phyloP scores from a whole-genome alignment of 2,113 vertebrate genomes.

The Apodemus speciosus region DNA sequence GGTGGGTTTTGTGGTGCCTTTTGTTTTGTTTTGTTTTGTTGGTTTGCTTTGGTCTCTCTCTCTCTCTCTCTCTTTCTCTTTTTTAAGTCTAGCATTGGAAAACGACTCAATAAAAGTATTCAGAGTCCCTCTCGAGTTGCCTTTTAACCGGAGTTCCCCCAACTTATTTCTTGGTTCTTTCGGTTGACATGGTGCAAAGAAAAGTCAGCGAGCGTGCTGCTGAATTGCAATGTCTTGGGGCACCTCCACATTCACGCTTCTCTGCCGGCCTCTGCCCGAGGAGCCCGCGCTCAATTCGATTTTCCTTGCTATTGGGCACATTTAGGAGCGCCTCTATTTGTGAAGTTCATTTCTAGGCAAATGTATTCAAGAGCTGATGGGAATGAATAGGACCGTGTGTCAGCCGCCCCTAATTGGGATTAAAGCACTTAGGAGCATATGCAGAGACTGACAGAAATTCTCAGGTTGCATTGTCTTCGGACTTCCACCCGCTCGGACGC shows the following conservation, averaged over 20 bases:
- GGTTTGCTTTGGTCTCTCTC: neutral
- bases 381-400: conserved; percentile 98
- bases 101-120: conserved; percentile 89
- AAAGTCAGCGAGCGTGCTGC: conserved; percentile 93
- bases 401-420: conserved; percentile 99
- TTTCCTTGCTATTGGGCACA: conserved; percentile 97
- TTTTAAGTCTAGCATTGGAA: conserved; percentile 82
- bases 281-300: conserved; percentile 95
- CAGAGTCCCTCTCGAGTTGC: conserved; percentile 90
- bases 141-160: conserved; percentile 89
- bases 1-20: conserved; percentile 76
- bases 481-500: conserved; percentile 91
- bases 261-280: conserved; percentile 93
- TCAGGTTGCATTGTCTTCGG: conserved; percentile 93
- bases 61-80: conserved; percentile 40
- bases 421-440: conserved; percentile 99
- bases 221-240: conserved; percentile 99
- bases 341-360: conserved; percentile 99
- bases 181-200: conserved; percentile 95
- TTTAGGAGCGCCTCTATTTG: conserved; percentile 96
- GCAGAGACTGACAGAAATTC: conserved; percentile 97
- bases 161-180: conserved; percentile 91
- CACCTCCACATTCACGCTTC: conserved; percentile 99
- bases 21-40: conserved; percentile 57
- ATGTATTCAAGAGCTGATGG: conserved; percentile 96